Conservation (phyloP, 2,113 vertebrate genomes). For the Corythornis vintsioides region DNA sequence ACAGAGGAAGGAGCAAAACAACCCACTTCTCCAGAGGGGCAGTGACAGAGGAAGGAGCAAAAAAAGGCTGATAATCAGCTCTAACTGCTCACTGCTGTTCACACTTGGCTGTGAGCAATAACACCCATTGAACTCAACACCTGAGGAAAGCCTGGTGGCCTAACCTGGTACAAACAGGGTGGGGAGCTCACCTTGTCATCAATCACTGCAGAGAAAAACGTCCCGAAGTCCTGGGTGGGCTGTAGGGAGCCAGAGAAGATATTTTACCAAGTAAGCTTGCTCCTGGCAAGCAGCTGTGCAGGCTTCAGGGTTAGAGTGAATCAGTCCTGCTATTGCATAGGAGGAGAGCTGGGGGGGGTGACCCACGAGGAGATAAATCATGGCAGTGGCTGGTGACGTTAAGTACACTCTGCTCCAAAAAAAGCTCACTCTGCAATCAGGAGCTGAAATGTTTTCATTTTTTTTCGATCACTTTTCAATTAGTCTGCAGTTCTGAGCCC, state of each 20-base stretch:
- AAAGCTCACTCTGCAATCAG: neutral
- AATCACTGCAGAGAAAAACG: conserved; percentile 93
- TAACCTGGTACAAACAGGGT: neutral
- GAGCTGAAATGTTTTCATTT: too few species aligned
- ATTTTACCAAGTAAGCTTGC: too few species aligned
- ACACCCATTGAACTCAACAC: neutral
- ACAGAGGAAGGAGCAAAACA: neutral
- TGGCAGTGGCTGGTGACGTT: neutral
- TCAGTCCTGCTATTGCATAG: too few species aligned
- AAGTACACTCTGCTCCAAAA: accelerated
- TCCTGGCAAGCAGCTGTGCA: too few species aligned
- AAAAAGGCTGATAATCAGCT: neutral
- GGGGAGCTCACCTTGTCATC: conserved; percentile 86
- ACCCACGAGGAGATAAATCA: too few species aligned
- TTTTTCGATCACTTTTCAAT: conserved; percentile 1
- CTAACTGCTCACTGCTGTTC: too few species aligned
- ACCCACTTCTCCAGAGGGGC: neutral
- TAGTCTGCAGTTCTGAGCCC: neutral
- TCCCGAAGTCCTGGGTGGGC: conserved; percentile 88
- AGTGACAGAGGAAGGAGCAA: neutral
- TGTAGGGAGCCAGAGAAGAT: conserved; percentile 45
- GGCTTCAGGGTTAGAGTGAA: too few species aligned
- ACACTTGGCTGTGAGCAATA: neutral
- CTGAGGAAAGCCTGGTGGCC: neutral
- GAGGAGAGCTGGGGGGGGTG: too few species aligned